A percentile compares a stretch with the other conserved stretches of the same genome.
These are phyloP conservation scores for Napeogenes sylphis DNA, from an alignment of 2,888 invertebrate genomes.

Conservation along the genomic window DNA sequence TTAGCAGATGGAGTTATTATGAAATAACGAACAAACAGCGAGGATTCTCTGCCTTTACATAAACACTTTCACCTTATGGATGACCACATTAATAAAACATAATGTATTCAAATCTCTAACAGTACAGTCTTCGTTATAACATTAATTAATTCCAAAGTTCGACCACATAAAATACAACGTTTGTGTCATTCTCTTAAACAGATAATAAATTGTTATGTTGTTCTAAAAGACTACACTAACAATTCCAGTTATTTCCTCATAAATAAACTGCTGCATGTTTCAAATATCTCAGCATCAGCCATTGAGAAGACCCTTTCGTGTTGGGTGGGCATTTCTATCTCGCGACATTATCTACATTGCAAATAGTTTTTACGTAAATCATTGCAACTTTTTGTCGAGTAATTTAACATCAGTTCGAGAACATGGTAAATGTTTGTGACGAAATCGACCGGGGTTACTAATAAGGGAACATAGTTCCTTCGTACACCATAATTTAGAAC, in stretches of 20 bases:
- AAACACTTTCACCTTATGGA: slow-evolving; percentile 65
- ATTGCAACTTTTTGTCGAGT: slow-evolving; percentile 40
- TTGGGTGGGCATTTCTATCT: slow-evolving; percentile 49
- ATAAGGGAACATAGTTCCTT: slow-evolving; percentile 51
- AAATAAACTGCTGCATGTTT: slow-evolving; percentile 15
- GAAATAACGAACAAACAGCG: slow-evolving; percentile 60
- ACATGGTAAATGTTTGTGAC: slow-evolving; percentile 43
- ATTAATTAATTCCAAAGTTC: no score
- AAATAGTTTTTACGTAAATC: slow-evolving; percentile 39
- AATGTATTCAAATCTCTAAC: not conserved
- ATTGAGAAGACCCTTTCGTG: slow-evolving; percentile 38
- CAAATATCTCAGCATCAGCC: slow-evolving; percentile 24
- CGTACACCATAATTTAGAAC: slow-evolving; percentile 38
- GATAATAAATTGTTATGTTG: slow-evolving; percentile 32
- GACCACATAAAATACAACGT: not conserved
- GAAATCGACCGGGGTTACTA: slow-evolving; percentile 54
- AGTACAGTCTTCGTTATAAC: not conserved
- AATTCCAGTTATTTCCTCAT: slow-evolving; percentile 6
- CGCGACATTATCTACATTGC: slow-evolving; percentile 34
- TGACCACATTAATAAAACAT: slow-evolving; percentile 37
- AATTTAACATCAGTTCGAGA: slow-evolving; percentile 31
- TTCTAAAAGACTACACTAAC: slow-evolving; percentile 28
- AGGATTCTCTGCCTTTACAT: slow-evolving; percentile 63
- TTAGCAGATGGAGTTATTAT: slow-evolving; percentile 58
- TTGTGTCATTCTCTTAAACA: slow-evolving; percentile 7